Percentiles rank a stretch among this genome's conserved stretches.
Evolutionary conservation across 1,140 invertebrate genomes (phyloP).

Genomic region (Calephelis nemesis): DNA sequence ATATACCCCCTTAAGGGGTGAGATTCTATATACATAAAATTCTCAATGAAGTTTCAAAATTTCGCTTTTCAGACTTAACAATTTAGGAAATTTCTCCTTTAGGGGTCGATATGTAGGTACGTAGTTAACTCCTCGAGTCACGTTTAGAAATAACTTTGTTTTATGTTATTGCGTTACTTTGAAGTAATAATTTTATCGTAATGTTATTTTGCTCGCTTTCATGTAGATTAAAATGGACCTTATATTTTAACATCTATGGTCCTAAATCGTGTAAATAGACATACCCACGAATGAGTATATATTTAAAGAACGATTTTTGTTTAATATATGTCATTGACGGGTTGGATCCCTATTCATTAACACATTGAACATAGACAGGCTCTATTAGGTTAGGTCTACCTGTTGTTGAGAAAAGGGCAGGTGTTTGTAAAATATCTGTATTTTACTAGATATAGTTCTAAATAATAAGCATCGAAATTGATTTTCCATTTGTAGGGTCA

Average conservation of each 20-base stretch:
- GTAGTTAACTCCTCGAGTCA: constrained; percentile 32
- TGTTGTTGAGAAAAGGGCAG: neutral
- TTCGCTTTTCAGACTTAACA: neutral
- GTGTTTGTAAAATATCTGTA: constrained; percentile 13
- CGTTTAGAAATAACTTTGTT: constrained; percentile 15
- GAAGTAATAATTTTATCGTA: constrained; percentile 16
- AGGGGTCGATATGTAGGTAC: constrained; percentile 33
- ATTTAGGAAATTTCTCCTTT: neutral
- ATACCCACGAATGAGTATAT: neutral
- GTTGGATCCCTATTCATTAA: neutral
- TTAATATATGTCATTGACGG: neutral
- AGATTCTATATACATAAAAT: neutral
- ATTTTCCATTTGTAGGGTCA: neutral
- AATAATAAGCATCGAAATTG: constrained; percentile 13
- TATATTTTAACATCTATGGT: neutral
- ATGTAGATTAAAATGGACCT: constrained; percentile 9
- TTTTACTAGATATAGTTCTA: constrained; percentile 14
- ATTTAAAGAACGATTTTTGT: neutral
- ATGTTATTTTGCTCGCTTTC: constrained; percentile 16
- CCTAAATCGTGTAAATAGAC: constrained; percentile 9
- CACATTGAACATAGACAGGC: constrained; percentile 9
- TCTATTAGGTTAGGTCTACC: constrained; percentile 11
- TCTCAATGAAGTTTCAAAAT: neutral
- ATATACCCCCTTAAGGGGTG: neutral
- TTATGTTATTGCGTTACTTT: constrained; percentile 17